Percentiles rank a stretch among this genome's conserved stretches.
Conservation (phyloP, 2,888 invertebrate species). For the Cryptus armator region DNA sequence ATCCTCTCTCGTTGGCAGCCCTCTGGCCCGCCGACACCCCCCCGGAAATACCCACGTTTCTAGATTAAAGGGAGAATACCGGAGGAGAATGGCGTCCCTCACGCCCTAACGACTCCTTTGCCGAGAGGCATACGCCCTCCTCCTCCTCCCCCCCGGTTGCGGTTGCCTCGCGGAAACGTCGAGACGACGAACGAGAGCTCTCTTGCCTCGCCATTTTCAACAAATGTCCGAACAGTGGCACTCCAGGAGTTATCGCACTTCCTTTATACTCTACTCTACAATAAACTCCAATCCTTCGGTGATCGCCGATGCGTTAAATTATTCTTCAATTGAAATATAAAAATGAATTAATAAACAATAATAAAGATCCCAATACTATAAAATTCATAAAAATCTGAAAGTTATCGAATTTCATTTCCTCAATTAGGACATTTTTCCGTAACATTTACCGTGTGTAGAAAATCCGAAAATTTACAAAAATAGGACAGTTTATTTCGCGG, state of each 20-base stretch:
- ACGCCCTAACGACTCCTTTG: conserved; percentile 71
- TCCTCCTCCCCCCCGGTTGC: neutral
- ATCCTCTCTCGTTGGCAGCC: conserved; percentile 44
- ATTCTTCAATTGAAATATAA: neutral
- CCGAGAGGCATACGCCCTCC: conserved; percentile 46
- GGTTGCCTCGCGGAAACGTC: conserved; percentile 37
- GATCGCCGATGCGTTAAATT: conserved; percentile 17
- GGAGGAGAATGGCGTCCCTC: conserved; percentile 38
- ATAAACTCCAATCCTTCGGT: neutral
- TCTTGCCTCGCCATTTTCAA: neutral
- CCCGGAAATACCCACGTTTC: conserved; percentile 67
- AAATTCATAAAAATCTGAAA: neutral
- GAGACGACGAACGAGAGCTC: conserved; percentile 8
- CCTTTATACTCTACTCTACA: conserved; percentile 6
- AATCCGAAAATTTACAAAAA: neutral
- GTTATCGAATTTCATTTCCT: neutral
- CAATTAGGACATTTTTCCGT: neutral
- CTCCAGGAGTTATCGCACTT: conserved; percentile 25
- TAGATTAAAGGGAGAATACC: conserved; percentile 74
- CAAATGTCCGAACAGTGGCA: neutral
- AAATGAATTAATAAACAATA: neutral
- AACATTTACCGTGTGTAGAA: neutral
- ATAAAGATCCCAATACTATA: too few relatives aligned
- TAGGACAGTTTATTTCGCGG: neutral
- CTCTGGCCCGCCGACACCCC: conserved; percentile 32